Evolutionary conservation across 2,888 invertebrate species (phyloP), one percentile per base, ranked within the genome.

Genomic region (Choristoneura rosaceana): DNA sequence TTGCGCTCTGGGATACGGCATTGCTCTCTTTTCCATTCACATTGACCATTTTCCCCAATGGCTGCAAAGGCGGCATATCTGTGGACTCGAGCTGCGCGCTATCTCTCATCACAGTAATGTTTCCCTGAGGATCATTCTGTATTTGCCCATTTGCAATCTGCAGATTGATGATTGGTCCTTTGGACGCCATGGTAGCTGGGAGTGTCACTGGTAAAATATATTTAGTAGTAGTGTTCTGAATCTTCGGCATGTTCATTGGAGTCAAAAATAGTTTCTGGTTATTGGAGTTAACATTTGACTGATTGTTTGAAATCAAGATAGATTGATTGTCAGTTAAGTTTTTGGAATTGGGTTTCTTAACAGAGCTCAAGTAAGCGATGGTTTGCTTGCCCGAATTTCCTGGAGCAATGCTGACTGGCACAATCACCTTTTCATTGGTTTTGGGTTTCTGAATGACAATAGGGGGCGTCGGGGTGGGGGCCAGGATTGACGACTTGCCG

Each of bases 141-240:
- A 96, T 90, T 83, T 95, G 95, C 4, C 95, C 96, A 86, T 96
- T 96, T 33, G 95, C 95, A 81, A 96, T 96, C 90, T 96, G 96
- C 74, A 96, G 90, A 85, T 96, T 96, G 74, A 96, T 95, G 78
- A 96, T 95, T 63, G 95, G 95, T 9, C 95, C 94, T 81, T 95
- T 94, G 12, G 94, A 93, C 10, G 94, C 91, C 91, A 95, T 95
- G 0, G 95, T 95, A 2, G 95, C 94, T 14, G 94, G 94, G 65
- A 93, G 80, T 34, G 90, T 90, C 2, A 93, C 92, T 0, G 95
- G 95, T 58, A 95, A 84, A 70, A 95, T 94, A 71, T 95, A 92
- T 74, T 95, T 94, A 0, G 55, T 25, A 12, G 55, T 25, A 12
- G 95, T 94, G 69, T 94, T 94, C 76, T 94, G 94, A 60, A 95